Percentiles rank a stretch among this genome's conserved stretches.
phyloP scores from a whole-genome alignment of 2,797 vertebrate genomes.

The Hemitrygon akajei region DNA sequence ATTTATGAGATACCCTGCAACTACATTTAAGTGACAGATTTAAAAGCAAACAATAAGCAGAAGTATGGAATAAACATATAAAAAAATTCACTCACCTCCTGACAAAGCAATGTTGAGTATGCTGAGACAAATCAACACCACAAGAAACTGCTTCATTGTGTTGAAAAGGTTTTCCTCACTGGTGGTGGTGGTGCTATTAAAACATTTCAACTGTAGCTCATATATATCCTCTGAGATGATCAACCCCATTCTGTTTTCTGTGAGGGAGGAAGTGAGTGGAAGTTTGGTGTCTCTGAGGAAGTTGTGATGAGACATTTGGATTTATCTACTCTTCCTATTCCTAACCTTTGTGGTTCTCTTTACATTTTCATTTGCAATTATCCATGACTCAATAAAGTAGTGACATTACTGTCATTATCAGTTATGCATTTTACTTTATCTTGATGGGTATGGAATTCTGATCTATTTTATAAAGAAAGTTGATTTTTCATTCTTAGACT shows the following conservation, averaged over 20 bases:
- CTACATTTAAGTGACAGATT: not conserved
- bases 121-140: not conserved
- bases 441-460: not conserved
- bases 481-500: no score
- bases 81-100: not conserved
- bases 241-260: not conserved
- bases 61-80: not conserved
- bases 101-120: not conserved
- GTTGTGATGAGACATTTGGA: not conserved
- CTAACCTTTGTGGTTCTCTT: not conserved
- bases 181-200: not conserved
- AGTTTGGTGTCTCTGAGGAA: not conserved
- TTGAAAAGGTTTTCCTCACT: not conserved
- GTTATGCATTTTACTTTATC: not conserved
- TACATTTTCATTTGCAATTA: not conserved
- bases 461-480: not conserved
- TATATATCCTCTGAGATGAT: not conserved
- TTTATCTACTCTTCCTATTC: not conserved
- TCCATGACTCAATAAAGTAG: no score
- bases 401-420: no score
- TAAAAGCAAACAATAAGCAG: not conserved
- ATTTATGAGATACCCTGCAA: no score
- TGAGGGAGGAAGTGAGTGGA: not conserved
- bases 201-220: not conserved
- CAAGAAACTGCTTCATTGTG: not conserved